Evolutionary conservation across 2,888 invertebrate genomes (phyloP).

Genomic region (Zonitis immaculata): DNA sequence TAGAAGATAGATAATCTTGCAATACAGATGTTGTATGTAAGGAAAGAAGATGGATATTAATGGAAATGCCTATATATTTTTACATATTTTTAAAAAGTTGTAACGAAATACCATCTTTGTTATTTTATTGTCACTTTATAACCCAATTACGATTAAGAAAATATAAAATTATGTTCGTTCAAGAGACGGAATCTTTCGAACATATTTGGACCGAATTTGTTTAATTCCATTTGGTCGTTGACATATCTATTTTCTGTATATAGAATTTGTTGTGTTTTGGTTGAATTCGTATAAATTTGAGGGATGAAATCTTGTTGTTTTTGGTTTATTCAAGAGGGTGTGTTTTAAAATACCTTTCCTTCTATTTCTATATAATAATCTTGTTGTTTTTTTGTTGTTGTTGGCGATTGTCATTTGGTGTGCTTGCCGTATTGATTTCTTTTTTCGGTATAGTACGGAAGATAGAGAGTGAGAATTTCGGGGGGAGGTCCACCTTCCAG

Average conservation of each 20-base stretch:
- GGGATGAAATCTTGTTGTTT: background rate
- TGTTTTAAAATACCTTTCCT: background rate
- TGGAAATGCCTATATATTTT: background rate
- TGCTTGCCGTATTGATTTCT: constrained; percentile 1
- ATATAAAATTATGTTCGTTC: too few species aligned
- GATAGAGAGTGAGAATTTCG: background rate
- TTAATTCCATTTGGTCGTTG: too few species aligned
- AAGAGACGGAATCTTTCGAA: too few species aligned
- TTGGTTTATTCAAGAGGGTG: background rate
- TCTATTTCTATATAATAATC: background rate
- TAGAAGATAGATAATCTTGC: constrained; percentile 9
- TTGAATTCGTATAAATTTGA: too few species aligned
- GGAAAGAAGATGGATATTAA: background rate
- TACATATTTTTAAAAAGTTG: constrained; percentile 13
- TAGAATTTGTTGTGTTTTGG: too few species aligned
- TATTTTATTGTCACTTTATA: constrained; percentile 7
- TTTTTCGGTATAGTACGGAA: background rate
- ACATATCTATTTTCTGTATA: too few species aligned
- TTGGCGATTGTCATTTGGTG: constrained; percentile 1
- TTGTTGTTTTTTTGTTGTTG: background rate
- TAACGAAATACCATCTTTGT: constrained; percentile 17
- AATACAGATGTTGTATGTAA: background rate
- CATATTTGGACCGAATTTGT: too few species aligned
- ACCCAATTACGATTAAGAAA: too few species aligned
- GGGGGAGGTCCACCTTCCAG: background rate